Evolutionary conservation across 2,797 vertebrate species (phyloP).

Genomic region (Bovichtus diacanthus): DNA sequence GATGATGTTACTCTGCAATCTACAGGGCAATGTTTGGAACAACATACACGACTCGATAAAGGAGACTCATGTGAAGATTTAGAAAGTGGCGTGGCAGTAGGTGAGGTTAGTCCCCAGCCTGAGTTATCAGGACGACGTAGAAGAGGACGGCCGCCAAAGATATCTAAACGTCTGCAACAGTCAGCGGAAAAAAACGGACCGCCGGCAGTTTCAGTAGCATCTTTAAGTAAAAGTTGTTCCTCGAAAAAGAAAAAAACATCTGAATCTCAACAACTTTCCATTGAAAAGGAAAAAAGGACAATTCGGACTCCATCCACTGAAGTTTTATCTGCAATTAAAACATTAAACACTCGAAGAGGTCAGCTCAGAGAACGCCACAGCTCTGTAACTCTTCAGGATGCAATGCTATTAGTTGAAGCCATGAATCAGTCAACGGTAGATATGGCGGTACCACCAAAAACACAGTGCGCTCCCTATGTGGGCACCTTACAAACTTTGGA

Average conservation of each 20-base stretch:
- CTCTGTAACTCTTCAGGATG: conserved; percentile 72
- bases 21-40: conserved; percentile 2
- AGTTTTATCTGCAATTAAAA: neutral
- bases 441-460: neutral
- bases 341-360: neutral
- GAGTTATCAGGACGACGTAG: neutral
- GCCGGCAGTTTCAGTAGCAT: conserved; percentile 3
- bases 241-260: neutral
- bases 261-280: neutral
- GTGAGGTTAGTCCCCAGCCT: neutral
- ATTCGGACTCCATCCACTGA: neutral
- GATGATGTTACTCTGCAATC: neutral
- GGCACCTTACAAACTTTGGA: conserved; percentile 11
- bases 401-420: conserved; percentile 77
- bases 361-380: conserved; percentile 14
- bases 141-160: conserved; percentile 60
- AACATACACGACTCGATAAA: conserved; percentile 2
- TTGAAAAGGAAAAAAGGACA: neutral
- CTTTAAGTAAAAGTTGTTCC: neutral
- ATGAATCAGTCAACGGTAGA: conserved; percentile 62
- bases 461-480: neutral
- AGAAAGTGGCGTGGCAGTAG: neutral
- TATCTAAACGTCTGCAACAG: conserved; percentile 8
- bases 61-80: neutral
- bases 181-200: conserved; percentile 9